Evolutionary conservation across 2,113 vertebrate genomes (phyloP), one percentile per base, ranked within the genome.

Genomic region (Cebidichthys violaceus): DNA sequence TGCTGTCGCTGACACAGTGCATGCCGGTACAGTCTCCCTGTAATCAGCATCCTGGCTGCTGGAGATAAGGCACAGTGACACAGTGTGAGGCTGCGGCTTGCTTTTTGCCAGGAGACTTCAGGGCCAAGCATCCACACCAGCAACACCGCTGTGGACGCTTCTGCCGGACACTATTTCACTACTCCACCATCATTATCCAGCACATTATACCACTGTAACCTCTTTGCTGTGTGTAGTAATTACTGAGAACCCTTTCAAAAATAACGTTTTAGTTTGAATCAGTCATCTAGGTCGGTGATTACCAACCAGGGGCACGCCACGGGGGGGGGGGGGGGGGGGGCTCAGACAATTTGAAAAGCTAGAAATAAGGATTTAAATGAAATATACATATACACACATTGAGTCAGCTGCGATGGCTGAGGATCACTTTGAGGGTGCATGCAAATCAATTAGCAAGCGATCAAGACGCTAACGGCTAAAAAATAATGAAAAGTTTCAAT

Each of bases 21-120:
- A 82, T 82, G 79, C 81, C 86, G 80, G 64, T 73, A 61, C 89
- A 80, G 77, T 62, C 70, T 75, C 35, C 31, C 67, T 85, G 35
- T 87, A 85, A 89, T 89, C 88, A 88, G 86, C 79, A 78, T 72
- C 80, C 84, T 87, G 90, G 62, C 75, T 76, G 68, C 71, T 47
- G 45, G 52, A 87, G 92, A 91, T 90, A 91, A 93, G 84, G 55
- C 62, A 66, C 64, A 75, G 55, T 22, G 59, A 27, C 43, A 75
- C 73, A 27, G 72, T 85, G 77, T 68, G 79, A 60, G 33, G 72
- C 55, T 81, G 47, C 33, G 15, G 57, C 77, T 73, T 43, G 68
- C 54, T 61, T 37, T 65, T 75, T 80, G 70, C 59, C 62, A 74
- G 31, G 60, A 79, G 45, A 70, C 54, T 77, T 75, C 41, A 64